A percentile compares a stretch with the other conserved stretches of the same genome.
These are phyloP conservation scores for Leistus spinibarbis DNA, from an alignment of 2,888 invertebrate species.

Conservation along the genomic window DNA sequence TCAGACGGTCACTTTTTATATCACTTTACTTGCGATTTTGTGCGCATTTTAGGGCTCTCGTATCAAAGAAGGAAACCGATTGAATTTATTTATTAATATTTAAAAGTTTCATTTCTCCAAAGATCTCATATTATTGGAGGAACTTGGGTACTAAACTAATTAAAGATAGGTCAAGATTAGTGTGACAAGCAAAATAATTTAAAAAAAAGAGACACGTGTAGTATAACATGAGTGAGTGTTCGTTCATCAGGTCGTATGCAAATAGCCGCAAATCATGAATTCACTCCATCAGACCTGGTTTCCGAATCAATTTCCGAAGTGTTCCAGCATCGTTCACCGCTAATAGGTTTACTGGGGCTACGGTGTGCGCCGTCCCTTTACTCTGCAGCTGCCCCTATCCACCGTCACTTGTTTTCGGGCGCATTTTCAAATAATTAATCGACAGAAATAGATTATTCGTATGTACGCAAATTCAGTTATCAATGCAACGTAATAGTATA, in stretches of 20 bases:
- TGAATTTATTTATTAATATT: background rate
- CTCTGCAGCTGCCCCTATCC: background rate
- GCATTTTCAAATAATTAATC: constrained; percentile 16
- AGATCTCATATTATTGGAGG: background rate
- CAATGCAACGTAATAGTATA: background rate
- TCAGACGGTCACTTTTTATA: background rate
- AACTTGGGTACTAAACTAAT: background rate
- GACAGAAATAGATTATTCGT: constrained; percentile 11
- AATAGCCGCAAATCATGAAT: constrained; percentile 53
- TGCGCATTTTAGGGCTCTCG: background rate
- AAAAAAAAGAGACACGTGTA: background rate
- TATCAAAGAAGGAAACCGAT: background rate
- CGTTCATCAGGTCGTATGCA: constrained; percentile 45
- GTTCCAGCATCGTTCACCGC: constrained; percentile 50
- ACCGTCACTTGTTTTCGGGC: background rate
- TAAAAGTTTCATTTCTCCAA: background rate
- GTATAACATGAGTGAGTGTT: background rate
- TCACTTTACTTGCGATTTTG: background rate
- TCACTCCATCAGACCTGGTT: constrained; percentile 47
- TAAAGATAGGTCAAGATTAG: background rate
- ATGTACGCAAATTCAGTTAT: constrained; percentile 1
- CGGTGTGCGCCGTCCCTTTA: background rate
- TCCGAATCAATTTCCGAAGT: constrained; percentile 54
- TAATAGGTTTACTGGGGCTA: constrained; percentile 36
- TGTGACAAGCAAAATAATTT: background rate